These are phyloP conservation scores for Hippocampus abdominalis DNA, from an alignment of 2,113 vertebrate species.

Conservation along the genomic window DNA sequence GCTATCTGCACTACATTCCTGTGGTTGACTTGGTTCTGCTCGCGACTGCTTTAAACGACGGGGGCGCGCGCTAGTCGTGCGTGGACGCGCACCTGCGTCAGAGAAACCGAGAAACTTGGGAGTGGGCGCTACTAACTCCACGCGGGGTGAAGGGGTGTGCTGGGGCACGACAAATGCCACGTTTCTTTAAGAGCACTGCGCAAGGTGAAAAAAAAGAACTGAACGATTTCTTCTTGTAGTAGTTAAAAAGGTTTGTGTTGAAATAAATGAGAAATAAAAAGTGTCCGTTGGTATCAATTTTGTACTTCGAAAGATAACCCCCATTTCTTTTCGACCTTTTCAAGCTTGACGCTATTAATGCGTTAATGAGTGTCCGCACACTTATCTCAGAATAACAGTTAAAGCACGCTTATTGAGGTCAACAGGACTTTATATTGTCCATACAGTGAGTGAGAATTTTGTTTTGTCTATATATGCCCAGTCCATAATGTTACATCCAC, in stretches of 20 bases:
- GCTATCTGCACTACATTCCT: too few relatives aligned
- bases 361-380: neutral
- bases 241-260: neutral
- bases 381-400: too few relatives aligned
- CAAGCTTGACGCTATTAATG: neutral
- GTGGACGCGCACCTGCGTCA: conserved; percentile 42
- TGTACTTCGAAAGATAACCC: neutral
- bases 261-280: neutral
- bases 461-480: neutral
- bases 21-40: neutral
- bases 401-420: too few relatives aligned
- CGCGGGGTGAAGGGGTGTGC: neutral
- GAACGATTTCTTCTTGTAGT: neutral
- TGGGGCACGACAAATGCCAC: too few relatives aligned
- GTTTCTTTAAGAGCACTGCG: neutral
- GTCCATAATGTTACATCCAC: neutral
- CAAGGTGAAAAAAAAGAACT: conserved; percentile 1
- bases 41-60: conserved; percentile 45
- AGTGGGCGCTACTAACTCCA: neutral
- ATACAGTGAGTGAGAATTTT: neutral
- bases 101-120: neutral
- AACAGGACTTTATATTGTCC: too few relatives aligned
- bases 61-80: conserved; percentile 41
- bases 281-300: neutral
- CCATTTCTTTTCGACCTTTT: neutral